Base-by-base conservation (phyloP, 2,113 vertebrate species). In the Procavia capensis region DNA sequence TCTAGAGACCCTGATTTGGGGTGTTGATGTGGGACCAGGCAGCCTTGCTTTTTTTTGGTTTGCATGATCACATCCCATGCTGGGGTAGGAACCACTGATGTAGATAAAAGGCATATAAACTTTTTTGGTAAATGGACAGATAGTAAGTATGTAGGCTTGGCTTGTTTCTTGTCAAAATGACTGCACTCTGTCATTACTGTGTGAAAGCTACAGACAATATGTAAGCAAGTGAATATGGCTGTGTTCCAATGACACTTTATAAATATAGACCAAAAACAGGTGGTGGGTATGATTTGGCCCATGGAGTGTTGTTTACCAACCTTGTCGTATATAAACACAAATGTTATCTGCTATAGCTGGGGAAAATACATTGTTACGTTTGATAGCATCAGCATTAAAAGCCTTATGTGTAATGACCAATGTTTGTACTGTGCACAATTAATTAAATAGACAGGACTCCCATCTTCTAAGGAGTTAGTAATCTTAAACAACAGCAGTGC, bases 381-480 rank as follows among this genome's bases (percentile, higher is more conserved):
- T n/a, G 70, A 31, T 64, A 68, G 34, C 25, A 68, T 68, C 34
- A 80, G 66, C 78, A 91, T 93, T 86, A 79, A 93, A 96, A 95
- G 64, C 24, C 57, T 95, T 84, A 80, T 9, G 63, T 20, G 31
- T 64, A 88, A 72, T 78, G 54, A 88, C 41, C 34, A 86, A 81
- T 84, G 57, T 72, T 92, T 91, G 43, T 84, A 9, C 90, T 87
- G 45, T 85, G 82, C 16, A 61, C 47, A 87, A 70, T 84, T 85
- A 59, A 57, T 75, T 68, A 92, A 70, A 31, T 13, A 83, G 47
- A 88, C 82, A 76, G 34, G 3, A 10, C 41, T 90, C 39, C 36
- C 93, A 68, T 22, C 39, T 93, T 92, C n/a, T 74, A 85, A 95
- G 84, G 80, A 95, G 63, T 95, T 84, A 93, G 39, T 87, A 81